A percentile compares a stretch with the other conserved stretches of the same genome.
phyloP scores from a whole-genome alignment of 2,113 vertebrate species.

The Mugil cephalus region DNA sequence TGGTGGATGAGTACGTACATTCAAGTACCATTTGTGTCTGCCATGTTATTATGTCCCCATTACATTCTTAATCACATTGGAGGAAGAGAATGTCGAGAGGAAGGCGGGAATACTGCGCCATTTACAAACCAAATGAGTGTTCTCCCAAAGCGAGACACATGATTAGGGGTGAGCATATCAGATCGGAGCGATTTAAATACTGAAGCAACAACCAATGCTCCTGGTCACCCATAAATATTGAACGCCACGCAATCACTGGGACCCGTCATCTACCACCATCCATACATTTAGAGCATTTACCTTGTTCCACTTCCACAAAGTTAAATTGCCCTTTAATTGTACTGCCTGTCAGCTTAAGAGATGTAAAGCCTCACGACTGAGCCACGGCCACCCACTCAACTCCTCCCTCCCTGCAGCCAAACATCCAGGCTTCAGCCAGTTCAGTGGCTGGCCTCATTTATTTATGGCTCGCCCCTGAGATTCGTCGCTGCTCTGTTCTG shows the following conservation, averaged over 20 bases:
- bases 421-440: conserved; percentile 40
- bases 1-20: conserved; percentile 10
- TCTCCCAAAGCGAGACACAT: conserved; percentile 38
- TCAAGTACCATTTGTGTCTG: conserved; percentile 47
- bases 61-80: conserved; percentile 54
- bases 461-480: conserved; percentile 62
- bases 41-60: conserved; percentile 56
- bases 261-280: background rate
- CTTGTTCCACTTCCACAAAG: conserved; percentile 4
- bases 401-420: conserved; percentile 30
- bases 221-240: conserved; percentile 42
- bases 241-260: background rate
- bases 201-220: conserved; percentile 36
- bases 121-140: conserved; percentile 63
- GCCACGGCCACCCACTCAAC: conserved; percentile 4
- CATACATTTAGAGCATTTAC: background rate
- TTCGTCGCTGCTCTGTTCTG: conserved; percentile 38
- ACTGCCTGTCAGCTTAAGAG: conserved; percentile 23
- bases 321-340: conserved; percentile 5
- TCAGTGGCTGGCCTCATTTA: conserved; percentile 58
- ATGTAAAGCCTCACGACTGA: background rate
- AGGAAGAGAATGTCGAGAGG: conserved; percentile 22
- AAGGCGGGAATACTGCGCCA: conserved; percentile 26
- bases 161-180: conserved; percentile 44
- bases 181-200: conserved; percentile 40